phyloP scores from a whole-genome alignment of 2,797 vertebrate genomes.

The Eulemur rubriventer region DNA sequence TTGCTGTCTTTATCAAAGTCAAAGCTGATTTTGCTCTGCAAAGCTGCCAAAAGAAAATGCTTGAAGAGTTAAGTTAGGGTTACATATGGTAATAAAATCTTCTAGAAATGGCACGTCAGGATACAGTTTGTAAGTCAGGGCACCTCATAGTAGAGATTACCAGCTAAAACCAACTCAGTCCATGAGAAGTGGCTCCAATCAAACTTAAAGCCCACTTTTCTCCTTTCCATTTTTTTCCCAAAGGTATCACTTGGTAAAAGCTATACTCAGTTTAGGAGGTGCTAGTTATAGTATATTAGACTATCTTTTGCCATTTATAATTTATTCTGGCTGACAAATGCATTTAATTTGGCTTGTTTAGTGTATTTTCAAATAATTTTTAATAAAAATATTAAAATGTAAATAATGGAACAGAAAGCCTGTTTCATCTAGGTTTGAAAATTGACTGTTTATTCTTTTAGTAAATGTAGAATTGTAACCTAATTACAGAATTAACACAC shows the following conservation, averaged over 20 bases:
- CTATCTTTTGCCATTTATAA: background rate
- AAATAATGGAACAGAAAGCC: background rate
- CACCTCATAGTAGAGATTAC: background rate
- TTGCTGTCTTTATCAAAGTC: background rate
- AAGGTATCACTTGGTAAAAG: background rate
- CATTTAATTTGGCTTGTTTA: slow-evolving; percentile 29
- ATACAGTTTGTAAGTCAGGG: background rate
- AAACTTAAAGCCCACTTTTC: background rate
- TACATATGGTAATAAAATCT: background rate
- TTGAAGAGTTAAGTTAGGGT: background rate
- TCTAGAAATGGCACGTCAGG: background rate
- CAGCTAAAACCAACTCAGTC: background rate
- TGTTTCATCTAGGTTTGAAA: background rate
- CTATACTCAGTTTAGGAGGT: background rate
- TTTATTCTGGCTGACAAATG: slow-evolving; percentile 31
- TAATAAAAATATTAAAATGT: slow-evolving; percentile 21
- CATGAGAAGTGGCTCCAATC: background rate
- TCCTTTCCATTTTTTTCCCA: background rate
- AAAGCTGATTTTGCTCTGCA: background rate
- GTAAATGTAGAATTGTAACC: background rate
- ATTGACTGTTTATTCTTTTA: slow-evolving; percentile 20
- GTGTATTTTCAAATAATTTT: slow-evolving; percentile 38
- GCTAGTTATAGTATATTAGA: background rate
- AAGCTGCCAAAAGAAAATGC: background rate
- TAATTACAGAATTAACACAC: background rate